These are phyloP conservation scores for Digitonthophagus gazella DNA, from an alignment of 2,888 invertebrate genomes.

Conservation along the genomic window DNA sequence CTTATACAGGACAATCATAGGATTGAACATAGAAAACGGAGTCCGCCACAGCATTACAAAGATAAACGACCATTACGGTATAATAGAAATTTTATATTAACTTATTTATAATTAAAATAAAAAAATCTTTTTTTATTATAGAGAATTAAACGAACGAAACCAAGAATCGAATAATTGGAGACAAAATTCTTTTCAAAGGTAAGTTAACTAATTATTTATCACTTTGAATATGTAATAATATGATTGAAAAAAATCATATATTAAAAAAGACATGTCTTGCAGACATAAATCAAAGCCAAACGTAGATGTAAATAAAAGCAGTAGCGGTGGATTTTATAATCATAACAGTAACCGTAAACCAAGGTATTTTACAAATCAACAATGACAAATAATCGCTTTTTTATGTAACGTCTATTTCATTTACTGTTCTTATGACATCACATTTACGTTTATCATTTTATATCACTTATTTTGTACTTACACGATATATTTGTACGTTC, in stretches of 20 bases:
- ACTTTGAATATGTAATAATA: background rate
- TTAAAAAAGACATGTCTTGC: constrained; percentile 1
- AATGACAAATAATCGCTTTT: too few species aligned
- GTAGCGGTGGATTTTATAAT: background rate
- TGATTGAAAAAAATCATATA: background rate
- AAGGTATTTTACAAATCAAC: constrained; percentile 12
- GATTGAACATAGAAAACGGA: constrained; percentile 40
- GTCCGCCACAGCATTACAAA: constrained; percentile 19
- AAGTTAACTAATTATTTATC: constrained; percentile 8
- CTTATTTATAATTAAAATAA: background rate
- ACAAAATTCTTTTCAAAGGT: constrained; percentile 27
- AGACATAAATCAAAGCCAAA: constrained; percentile 10
- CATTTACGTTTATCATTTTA: background rate
- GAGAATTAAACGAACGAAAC: constrained; percentile 27
- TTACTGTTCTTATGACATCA: background rate
- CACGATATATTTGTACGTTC: background rate
- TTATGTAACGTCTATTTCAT: background rate
- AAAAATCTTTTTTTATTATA: constrained; percentile 9
- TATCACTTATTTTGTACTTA: background rate
- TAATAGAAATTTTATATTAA: constrained; percentile 8
- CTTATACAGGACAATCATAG: constrained; percentile 46
- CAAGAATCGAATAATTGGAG: constrained; percentile 25
- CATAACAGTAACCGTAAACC: background rate
- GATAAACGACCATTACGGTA: constrained; percentile 30
- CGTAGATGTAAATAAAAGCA: constrained; percentile 1